Evolutionary conservation across 2,888 invertebrate species (phyloP).

Genomic region (Harpalus rufipes): DNA sequence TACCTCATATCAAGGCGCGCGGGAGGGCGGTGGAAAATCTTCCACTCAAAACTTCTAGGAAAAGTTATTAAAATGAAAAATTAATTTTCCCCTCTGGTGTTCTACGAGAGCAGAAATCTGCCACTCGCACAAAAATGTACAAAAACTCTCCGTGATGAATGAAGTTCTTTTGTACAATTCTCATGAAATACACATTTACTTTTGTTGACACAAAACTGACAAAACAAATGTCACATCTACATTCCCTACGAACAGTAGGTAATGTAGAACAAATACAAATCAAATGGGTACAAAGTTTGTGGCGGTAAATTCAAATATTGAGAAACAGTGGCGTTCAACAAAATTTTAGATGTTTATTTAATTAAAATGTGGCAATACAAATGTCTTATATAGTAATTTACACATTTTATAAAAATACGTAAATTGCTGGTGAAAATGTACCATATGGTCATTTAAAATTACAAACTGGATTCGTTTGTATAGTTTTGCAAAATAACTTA

Average conservation of each 20-base stretch:
- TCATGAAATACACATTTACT: constrained; percentile 56
- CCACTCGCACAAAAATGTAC: constrained; percentile 49
- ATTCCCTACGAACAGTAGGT: constrained; percentile 43
- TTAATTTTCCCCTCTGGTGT: constrained; percentile 35
- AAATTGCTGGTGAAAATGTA: constrained; percentile 61
- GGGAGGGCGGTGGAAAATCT: constrained; percentile 57
- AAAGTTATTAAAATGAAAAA: constrained; percentile 46
- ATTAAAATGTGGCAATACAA: constrained; percentile 64
- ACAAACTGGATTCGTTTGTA: constrained; percentile 49
- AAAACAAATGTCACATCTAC: constrained; percentile 65
- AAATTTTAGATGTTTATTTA: constrained; percentile 60
- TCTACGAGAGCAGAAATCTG: constrained; percentile 61
- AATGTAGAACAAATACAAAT: constrained; percentile 13
- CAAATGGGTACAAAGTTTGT: neutral
- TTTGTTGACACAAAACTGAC: constrained; percentile 63
- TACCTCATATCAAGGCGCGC: constrained; percentile 61
- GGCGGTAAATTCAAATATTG: constrained; percentile 35
- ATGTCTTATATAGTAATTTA: constrained; percentile 55
- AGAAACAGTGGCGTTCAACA: constrained; percentile 9
- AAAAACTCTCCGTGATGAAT: constrained; percentile 59
- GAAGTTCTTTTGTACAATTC: constrained; percentile 39
- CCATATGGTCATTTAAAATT: constrained; percentile 26
- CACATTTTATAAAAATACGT: constrained; percentile 67
- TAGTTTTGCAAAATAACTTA: constrained; percentile 51
- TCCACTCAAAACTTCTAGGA: constrained; percentile 57